These are phyloP conservation scores for Bergia puertoricense DNA, from an alignment of 92 coral and sea anemone genomes.

Conservation along the genomic window DNA sequence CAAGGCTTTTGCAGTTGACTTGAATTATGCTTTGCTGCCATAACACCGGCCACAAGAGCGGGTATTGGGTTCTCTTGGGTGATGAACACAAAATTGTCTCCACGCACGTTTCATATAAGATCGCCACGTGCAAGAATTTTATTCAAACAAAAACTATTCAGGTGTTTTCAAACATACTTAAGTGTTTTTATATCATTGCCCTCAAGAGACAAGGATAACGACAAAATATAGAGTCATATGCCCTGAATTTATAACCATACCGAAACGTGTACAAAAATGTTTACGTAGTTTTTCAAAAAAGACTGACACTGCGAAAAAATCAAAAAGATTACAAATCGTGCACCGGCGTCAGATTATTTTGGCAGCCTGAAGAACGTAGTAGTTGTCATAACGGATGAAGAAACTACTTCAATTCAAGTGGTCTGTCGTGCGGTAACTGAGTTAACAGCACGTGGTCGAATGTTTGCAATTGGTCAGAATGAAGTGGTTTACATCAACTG, in stretches of 20 bases:
- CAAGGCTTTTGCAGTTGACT: no score
- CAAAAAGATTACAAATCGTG: not conserved
- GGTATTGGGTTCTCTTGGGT: no score
- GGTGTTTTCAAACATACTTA: no score
- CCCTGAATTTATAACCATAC: not conserved
- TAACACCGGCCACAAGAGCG: no score
- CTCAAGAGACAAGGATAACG: not conserved
- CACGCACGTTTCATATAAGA: no score
- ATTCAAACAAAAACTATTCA: no score
- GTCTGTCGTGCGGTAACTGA: constrained; percentile 6
- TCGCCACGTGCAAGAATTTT: not conserved
- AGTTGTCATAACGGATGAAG: not conserved
- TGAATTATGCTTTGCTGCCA: no score
- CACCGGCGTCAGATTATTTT: not conserved
- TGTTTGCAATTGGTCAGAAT: not conserved
- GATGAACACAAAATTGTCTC: no score
- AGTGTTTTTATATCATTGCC: not conserved
- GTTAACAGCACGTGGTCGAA: constrained; percentile 8
- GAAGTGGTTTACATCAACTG: constrained; percentile 3
- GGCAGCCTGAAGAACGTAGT: not conserved
- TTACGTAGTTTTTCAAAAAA: not conserved
- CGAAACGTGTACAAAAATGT: not conserved
- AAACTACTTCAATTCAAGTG: not conserved
- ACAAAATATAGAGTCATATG: not conserved
- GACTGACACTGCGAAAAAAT: not conserved